These are phyloP conservation scores for Aspidiotus rigidus DNA, from an alignment of 2,888 invertebrate species.

Conservation along the genomic window DNA sequence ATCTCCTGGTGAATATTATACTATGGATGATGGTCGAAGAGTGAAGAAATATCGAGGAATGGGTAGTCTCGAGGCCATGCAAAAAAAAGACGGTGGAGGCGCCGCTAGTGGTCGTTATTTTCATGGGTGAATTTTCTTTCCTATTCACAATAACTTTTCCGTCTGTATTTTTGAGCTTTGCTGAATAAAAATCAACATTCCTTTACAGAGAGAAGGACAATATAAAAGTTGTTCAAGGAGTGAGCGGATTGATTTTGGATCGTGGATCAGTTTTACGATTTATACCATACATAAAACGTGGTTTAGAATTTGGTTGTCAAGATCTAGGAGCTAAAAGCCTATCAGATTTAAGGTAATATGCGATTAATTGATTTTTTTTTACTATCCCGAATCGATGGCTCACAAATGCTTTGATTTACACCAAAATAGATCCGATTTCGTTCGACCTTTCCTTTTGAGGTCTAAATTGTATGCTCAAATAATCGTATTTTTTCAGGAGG, in stretches of 20 bases:
- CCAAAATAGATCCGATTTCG: neutral
- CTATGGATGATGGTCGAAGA: slow-evolving; percentile 90
- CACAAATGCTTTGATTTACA: neutral
- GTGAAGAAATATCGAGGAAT: slow-evolving; percentile 98
- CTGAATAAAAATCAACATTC: neutral
- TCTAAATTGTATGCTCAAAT: neutral
- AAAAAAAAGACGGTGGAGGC: slow-evolving; percentile 75
- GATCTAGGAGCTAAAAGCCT: slow-evolving; percentile 82
- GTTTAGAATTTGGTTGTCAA: slow-evolving; percentile 92
- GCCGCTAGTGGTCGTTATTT: slow-evolving; percentile 60
- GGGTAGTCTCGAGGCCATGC: slow-evolving; percentile 99
- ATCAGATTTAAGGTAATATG: slow-evolving; percentile 50
- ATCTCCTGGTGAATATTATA: slow-evolving; percentile 96
- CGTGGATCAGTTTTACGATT: slow-evolving; percentile 94
- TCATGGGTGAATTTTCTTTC: slow-evolving; percentile 32
- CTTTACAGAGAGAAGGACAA: neutral
- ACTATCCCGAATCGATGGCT: neutral
- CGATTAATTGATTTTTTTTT: too few relatives aligned
- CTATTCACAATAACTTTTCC: too few relatives aligned
- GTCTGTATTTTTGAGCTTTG: too few relatives aligned
- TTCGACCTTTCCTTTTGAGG: neutral
- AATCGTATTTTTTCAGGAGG: slow-evolving; percentile 42
- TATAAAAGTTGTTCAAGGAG: slow-evolving; percentile 95
- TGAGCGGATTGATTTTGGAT: slow-evolving; percentile 95
- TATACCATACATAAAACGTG: slow-evolving; percentile 89